These are phyloP conservation scores for Flexamia atlantica DNA, from an alignment of 2,888 invertebrate species.

Conservation along the genomic window DNA sequence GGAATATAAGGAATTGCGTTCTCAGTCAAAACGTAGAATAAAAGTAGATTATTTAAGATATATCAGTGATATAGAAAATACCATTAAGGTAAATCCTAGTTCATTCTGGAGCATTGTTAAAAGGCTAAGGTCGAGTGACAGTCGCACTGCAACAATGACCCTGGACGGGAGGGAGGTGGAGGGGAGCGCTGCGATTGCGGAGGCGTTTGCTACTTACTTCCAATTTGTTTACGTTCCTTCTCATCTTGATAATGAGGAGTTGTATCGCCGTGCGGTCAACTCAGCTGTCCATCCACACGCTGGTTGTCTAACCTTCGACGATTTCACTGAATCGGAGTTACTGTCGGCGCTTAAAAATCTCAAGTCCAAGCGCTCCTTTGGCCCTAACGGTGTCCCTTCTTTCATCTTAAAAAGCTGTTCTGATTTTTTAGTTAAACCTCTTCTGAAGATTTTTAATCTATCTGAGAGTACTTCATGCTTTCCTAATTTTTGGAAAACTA, in stretches of 20 bases:
- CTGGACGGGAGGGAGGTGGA: not conserved
- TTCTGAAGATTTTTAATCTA: not conserved
- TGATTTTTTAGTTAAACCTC: not conserved
- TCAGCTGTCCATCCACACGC: not conserved
- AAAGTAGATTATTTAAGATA: not conserved
- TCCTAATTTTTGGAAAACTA: not conserved
- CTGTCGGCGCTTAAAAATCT: not conserved
- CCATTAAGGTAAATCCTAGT: not conserved
- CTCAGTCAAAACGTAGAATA: not conserved
- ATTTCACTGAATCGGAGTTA: not conserved
- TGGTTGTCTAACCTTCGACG: not conserved
- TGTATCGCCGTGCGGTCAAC: not conserved
- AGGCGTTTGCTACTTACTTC: conserved; percentile 4
- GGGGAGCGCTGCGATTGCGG: conserved; percentile 1
- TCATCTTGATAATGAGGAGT: conserved; percentile 1
- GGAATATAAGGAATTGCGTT: not conserved
- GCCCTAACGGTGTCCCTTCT: conserved; percentile 13
- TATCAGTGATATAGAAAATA: conserved; percentile 13
- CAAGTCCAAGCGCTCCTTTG: not conserved
- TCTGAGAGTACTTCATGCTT: not conserved
- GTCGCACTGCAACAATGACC: not conserved
- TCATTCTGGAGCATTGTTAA: conserved; percentile 26
- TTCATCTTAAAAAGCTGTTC: not conserved
- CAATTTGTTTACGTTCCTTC: conserved; percentile 12
- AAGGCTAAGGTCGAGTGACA: conserved; percentile 10